Percentiles rank a stretch among this genome's conserved stretches.
Evolutionary conservation across 1,140 invertebrate species (phyloP).

Genomic region (Temnothorax longispinosus): DNA sequence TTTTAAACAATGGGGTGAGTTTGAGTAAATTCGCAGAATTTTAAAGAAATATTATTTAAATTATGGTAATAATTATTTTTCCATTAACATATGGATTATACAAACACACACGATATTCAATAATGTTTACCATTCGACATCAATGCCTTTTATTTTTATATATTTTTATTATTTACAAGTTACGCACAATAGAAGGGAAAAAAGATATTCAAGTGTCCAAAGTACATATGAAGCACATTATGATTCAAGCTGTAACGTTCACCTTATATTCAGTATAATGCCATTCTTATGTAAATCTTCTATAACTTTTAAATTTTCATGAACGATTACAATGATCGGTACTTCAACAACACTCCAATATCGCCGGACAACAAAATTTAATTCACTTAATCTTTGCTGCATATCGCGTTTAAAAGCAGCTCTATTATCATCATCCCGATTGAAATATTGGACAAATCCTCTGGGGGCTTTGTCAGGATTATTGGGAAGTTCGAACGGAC

Average conservation of each 20-base stretch:
- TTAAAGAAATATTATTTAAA: neutral
- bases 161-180: neutral
- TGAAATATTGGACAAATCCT: slow-evolving; percentile 74
- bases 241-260: neutral
- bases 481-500: slow-evolving; percentile 56
- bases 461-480: slow-evolving; percentile 65
- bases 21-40: neutral
- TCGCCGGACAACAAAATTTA: slow-evolving; percentile 58
- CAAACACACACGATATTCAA: neutral
- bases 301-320: neutral
- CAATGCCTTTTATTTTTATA: neutral
- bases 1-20: too few relatives aligned
- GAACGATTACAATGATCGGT: slow-evolving; percentile 34
- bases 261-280: neutral
- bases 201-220: slow-evolving; percentile 1
- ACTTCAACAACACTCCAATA: slow-evolving; percentile 35
- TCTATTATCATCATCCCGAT: slow-evolving; percentile 63
- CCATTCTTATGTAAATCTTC: neutral
- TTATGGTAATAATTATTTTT: neutral
- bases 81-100: neutral
- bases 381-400: slow-evolving; percentile 61
- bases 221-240: neutral
- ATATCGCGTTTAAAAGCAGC: slow-evolving; percentile 39
- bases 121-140: neutral
- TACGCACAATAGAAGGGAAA: neutral